Base-by-base conservation (phyloP, 2,888 invertebrate species). In the Kryphioiulus occultus region DNA sequence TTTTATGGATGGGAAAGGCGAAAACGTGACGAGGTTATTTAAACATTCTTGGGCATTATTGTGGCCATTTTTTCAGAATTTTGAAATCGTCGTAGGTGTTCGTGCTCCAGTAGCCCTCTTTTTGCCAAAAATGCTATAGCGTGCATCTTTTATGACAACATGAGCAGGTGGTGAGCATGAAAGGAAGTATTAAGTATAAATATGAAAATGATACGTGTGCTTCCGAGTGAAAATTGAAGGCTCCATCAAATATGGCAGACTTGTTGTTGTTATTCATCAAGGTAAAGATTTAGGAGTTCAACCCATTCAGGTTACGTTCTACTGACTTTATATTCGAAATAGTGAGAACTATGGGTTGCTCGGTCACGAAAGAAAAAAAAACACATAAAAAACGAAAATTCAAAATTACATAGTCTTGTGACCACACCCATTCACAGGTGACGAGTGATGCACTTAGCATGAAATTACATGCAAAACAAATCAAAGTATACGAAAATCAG, bases 81-180 rank as follows among this genome's bases (percentile, higher is more conserved):
- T n/a, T 4, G n/a, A 59, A 59, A 19, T 9, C 2, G 59, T 59
- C 59, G 59, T 59, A 59, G 59, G 59, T n/a, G 59, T 59, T 59
- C 59, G 59, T n/a, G 59, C 59, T 59, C 59, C 59, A 59, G 59
- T 59, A 59, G 59, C 59, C 59, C 59, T 59, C n/a, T 59, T 59
- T 59, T 59, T n/a, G n/a, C 59, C n/a, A 59, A 9, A 59, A 59
- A 59, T n/a, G 59, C 9, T n/a, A n/a, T 59, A 4, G 59, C 59
- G 59, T 59, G 59, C 59, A 59, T 59, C 59, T 59, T 59, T 59
- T 15, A 47, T n/a, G 59, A 59, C 59, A 59, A n/a, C n/a, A n/a
- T 59, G n/a, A 59, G 59, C 59, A 59, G n/a, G n/a, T 59, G 59
- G 59, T 19, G 59, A 59, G 59, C 59, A 59, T 59, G n/a, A 59